Evolutionary conservation across 23 tunicate species (phyloP), one percentile per base, ranked within the genome.

Genomic region (Phallusia fumigata): DNA sequence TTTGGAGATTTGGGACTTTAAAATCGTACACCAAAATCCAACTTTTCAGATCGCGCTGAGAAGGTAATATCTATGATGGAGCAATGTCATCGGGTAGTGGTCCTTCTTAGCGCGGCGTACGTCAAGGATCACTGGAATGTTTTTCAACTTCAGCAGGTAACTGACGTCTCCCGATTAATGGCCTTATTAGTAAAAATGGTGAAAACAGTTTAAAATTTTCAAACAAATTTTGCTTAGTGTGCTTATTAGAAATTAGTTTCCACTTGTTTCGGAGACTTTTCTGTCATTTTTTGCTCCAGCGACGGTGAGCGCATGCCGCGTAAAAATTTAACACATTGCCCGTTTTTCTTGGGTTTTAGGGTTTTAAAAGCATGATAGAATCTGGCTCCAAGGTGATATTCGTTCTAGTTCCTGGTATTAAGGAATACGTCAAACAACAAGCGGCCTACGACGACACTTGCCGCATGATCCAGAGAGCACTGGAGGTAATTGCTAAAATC

Each of bases 61-160:
- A 83, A 40, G 50, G 31, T 84, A 22, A 52, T 31, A 8, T 35
- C 35, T 64, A 15, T 40, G 73, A 87, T 88, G 32, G 76, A 35
- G 0, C 30, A 73, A 16, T 83, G 87, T 77, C 87, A 88, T 74
- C 64, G 93, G 30, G 88, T 88, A 0, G 53, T 88, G 77, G 79
- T 88, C 19, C 19, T 88, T 21, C 84, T 88, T 11, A 88, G 84
- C 13, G 58, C 87, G 18, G 84, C 78, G 32, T 88, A 78, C 47
- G 78, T 88, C 65, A 83, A 79, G 45, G 93, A 88, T 51, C 75
- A 84, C 8, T 88, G 93, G 93, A 83, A 87, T 13, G 74, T 88
- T 0, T 79, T 74, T 32, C 22, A 52, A 30, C 72, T 83, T 10
- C 79, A 74, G 36, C 64, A 83, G 69, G 86, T 83, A 50, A 30